phyloP scores from a whole-genome alignment of 2,797 vertebrate genomes.

The Hybognathus amarus region DNA sequence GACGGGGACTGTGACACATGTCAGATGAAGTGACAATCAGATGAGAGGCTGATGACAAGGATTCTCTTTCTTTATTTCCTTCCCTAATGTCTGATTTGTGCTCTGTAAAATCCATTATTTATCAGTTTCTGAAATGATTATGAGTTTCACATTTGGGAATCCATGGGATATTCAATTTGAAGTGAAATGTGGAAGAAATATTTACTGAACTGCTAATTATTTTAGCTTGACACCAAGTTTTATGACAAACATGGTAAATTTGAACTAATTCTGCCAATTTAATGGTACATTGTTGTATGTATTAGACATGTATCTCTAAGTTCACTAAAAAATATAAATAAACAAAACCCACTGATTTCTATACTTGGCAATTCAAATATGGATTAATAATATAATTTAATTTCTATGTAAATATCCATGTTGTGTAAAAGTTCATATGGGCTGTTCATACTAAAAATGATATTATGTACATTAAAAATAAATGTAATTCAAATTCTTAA shows the following conservation, averaged over 20 bases:
- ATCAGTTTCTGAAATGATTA: background rate
- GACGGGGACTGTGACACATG: no score
- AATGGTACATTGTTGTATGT: background rate
- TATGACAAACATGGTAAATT: background rate
- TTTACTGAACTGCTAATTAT: background rate
- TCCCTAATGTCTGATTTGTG: background rate
- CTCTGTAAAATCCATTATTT: background rate
- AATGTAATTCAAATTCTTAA: background rate
- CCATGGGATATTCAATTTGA: background rate
- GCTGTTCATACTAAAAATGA: background rate
- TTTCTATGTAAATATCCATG: no score
- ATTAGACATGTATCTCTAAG: background rate
- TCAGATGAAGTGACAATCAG: background rate
- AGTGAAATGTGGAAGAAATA: background rate
- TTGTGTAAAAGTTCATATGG: background rate
- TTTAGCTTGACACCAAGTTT: background rate
- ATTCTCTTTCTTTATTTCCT: background rate
- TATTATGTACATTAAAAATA: no score
- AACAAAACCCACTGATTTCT: background rate
- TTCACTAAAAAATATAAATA: background rate
- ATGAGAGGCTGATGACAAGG: background rate
- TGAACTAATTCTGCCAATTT: background rate
- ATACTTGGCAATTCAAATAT: background rate
- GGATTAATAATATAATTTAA: background rate
- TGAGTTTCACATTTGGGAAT: background rate